Conservation (phyloP, 2,797 vertebrate species). For the Karalla daura region DNA sequence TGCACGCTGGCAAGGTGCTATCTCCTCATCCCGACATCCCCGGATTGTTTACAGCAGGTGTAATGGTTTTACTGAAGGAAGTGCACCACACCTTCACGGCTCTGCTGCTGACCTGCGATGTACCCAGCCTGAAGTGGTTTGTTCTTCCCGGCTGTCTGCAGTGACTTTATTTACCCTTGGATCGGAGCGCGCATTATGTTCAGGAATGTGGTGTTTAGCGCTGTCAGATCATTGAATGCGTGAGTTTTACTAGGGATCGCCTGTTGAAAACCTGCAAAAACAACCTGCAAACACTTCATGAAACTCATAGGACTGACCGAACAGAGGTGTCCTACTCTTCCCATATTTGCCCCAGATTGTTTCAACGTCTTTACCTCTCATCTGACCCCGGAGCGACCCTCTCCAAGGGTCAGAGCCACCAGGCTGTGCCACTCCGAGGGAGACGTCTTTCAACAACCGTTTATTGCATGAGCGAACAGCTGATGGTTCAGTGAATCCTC, state of each 20-base stretch:
- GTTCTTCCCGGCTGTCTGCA: constrained; percentile 17
- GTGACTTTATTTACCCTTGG: not conserved
- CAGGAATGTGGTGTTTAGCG: too few species aligned
- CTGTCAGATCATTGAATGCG: too few species aligned
- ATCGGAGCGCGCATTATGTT: not conserved
- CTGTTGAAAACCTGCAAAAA: too few species aligned
- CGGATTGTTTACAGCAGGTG: constrained; percentile 52
- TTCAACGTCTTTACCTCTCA: constrained; percentile 1
- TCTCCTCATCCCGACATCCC: constrained; percentile 23
- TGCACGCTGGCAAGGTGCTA: constrained; percentile 13
- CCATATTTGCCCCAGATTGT: not conserved
- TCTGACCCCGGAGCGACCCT: constrained; percentile 20
- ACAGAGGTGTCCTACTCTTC: not conserved
- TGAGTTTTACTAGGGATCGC: too few species aligned
- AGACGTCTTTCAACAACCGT: constrained; percentile 59
- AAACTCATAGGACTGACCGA: too few species aligned
- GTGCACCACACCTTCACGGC: constrained; percentile 27
- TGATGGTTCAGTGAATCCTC: constrained; percentile 37
- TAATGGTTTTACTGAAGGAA: constrained; percentile 61
- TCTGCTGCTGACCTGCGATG: not conserved
- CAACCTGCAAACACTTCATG: too few species aligned
- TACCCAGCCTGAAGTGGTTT: not conserved
- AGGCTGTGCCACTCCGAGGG: constrained; percentile 32
- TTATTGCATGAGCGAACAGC: constrained; percentile 60
- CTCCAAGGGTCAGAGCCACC: not conserved